Base-by-base conservation (phyloP, 1,140 invertebrate genomes). In the Rhopalosiphum padi region DNA sequence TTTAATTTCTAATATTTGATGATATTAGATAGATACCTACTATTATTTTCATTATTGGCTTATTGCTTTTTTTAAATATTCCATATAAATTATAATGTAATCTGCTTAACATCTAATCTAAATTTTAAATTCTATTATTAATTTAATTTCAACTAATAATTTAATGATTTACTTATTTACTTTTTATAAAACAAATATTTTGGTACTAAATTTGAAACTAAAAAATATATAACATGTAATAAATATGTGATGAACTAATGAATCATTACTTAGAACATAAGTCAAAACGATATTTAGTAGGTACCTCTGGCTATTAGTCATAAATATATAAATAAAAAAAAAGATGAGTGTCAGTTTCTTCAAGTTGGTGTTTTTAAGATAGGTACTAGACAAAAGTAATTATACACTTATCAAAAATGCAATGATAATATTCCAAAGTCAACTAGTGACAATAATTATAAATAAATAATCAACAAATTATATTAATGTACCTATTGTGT, bases 281-380 rank as follows among this genome's bases (percentile, higher is more conserved):
- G 60, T n/a, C 4, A 77, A 77, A 77, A 77, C 5, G 23, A 77
- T 3, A 77, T 77, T 35, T n/a, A 6, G 0, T 77, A 68, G 15
- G 15, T n/a, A 68, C 60, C 60, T 51, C 18, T 51, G 3, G 3
- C 48, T n/a, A n/a, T 68, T 68, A 77, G 60, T 77, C 60, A 77
- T 77, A n/a, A 77, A 77, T n/a, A 77, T 77, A 77, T n/a, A 77
- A 77, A 77, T 77, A 77, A 77, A 68, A 77, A 68, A 77, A 30
- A 77, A n/a, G 30, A 77, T n/a, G 30, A 30, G n/a, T 68, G 30
- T 68, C 60, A 77, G 30, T 77, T 77, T 5, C n/a, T n/a, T 77
- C 15, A 77, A 77, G 60, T 35, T 77, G 60, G 1, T 77, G n/a
- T 77, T 77, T 77, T 77, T 77, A 11, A 77, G 60, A 77, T 68